phyloP scores from a whole-genome alignment of 1,140 invertebrate species.

The Drosophila sproati region DNA sequence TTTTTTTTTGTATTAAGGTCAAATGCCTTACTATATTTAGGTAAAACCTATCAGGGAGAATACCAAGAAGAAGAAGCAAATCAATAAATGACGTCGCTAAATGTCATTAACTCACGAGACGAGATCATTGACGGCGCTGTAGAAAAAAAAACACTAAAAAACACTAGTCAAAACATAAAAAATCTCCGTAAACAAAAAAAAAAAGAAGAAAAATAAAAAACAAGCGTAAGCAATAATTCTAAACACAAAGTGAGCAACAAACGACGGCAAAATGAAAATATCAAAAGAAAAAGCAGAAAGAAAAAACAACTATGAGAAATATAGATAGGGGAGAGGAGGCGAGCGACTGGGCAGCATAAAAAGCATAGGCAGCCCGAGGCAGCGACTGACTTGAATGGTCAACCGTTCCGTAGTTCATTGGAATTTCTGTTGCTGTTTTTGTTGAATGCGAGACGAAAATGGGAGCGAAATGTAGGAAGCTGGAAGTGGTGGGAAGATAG shows the following conservation, averaged over 20 bases:
- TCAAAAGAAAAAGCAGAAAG: constrained; percentile 23
- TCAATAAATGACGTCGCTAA: constrained; percentile 29
- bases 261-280: constrained; percentile 36
- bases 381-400: constrained; percentile 39
- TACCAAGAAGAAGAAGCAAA: too few species aligned
- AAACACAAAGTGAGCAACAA: constrained; percentile 32
- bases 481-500: not conserved
- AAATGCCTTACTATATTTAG: constrained; percentile 18
- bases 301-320: not conserved
- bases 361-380: constrained; percentile 18
- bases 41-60: not conserved
- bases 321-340: too few species aligned
- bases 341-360: constrained; percentile 4
- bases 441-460: constrained; percentile 41
- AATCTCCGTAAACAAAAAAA: not conserved
- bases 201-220: not conserved
- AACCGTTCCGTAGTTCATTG: constrained; percentile 43
- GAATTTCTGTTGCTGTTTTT: constrained; percentile 41
- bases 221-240: constrained; percentile 26
- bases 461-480: constrained; percentile 30
- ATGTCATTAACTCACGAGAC: constrained; percentile 56
- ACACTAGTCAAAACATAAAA: too few species aligned
- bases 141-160: constrained; percentile 15
- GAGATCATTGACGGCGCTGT: constrained; percentile 18
- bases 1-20: constrained; percentile 31